These are phyloP conservation scores for Suillia variegata DNA, from an alignment of 2,888 invertebrate species.

Conservation along the genomic window DNA sequence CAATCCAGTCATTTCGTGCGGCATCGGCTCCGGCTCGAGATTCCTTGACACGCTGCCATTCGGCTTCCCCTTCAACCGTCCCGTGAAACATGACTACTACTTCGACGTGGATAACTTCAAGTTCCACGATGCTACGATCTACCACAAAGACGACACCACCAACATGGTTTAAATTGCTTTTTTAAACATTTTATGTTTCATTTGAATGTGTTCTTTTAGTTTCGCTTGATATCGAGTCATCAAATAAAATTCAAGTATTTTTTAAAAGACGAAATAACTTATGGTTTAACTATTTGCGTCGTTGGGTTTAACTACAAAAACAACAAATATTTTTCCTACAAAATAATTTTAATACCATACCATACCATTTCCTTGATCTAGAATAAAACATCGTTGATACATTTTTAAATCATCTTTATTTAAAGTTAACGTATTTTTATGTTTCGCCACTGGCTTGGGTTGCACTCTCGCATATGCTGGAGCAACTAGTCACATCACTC, in stretches of 20 bases:
- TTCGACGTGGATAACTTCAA: slow-evolving; percentile 73
- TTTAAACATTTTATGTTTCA: too few relatives aligned
- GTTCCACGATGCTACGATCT: slow-evolving; percentile 70
- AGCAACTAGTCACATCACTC: too few relatives aligned
- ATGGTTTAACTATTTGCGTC: too few relatives aligned
- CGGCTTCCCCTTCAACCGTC: slow-evolving; percentile 78
- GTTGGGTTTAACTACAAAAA: too few relatives aligned
- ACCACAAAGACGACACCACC: slow-evolving; percentile 66
- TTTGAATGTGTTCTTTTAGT: not conserved
- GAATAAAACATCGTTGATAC: too few relatives aligned
- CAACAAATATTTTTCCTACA: too few relatives aligned
- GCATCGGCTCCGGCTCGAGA: slow-evolving; percentile 62
- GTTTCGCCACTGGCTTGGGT: too few relatives aligned
- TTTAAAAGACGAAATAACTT: not conserved
- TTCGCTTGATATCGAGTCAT: not conserved
- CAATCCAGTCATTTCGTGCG: slow-evolving; percentile 64
- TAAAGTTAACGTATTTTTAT: too few relatives aligned
- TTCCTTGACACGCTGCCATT: slow-evolving; percentile 63
- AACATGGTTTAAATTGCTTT: slow-evolving; percentile 45
- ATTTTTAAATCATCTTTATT: too few relatives aligned
- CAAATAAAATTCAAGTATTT: not conserved
- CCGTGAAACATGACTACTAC: slow-evolving; percentile 64
- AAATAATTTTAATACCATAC: too few relatives aligned
- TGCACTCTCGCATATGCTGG: too few relatives aligned
- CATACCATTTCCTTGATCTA: too few relatives aligned